A percentile compares a stretch with the other conserved stretches of the same genome.
Conservation (phyloP, 2,113 vertebrate genomes). For the Passerina amoena region DNA sequence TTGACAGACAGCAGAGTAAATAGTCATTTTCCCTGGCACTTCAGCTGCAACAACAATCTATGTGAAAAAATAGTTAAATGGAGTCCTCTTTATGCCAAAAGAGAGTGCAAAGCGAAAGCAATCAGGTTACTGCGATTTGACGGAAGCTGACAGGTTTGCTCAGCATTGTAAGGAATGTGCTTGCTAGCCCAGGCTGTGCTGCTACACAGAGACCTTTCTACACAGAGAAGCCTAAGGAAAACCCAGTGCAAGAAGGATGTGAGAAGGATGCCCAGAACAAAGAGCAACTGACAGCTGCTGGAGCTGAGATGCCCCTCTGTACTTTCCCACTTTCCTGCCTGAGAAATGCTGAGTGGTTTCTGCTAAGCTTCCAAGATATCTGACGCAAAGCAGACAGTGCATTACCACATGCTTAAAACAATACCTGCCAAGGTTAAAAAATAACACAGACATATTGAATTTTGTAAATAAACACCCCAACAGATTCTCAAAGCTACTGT, state of each 20-base stretch:
- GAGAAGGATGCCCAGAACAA: neutral
- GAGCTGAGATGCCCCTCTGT: neutral
- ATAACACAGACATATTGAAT: neutral
- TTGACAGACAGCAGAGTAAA: neutral
- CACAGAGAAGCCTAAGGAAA: neutral
- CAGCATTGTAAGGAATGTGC: neutral
- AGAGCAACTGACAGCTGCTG: neutral
- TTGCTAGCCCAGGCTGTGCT: neutral
- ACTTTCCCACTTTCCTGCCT: neutral
- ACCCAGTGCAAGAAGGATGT: neutral
- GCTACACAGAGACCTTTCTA: neutral
- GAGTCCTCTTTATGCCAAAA: neutral
- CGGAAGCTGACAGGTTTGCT: neutral
- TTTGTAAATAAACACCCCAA: neutral
- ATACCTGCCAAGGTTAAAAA: neutral
- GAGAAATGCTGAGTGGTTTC: neutral
- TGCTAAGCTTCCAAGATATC: neutral
- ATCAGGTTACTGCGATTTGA: neutral
- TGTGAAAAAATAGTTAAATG: neutral
- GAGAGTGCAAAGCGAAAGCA: neutral
- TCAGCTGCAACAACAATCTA: neutral
- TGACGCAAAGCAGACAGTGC: accelerated
- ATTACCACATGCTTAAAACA: neutral
- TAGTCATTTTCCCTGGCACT: neutral
- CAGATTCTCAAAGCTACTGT: neutral